These are phyloP conservation scores for Eilema sororculum DNA, from an alignment of 2,888 invertebrate genomes.

Conservation along the genomic window DNA sequence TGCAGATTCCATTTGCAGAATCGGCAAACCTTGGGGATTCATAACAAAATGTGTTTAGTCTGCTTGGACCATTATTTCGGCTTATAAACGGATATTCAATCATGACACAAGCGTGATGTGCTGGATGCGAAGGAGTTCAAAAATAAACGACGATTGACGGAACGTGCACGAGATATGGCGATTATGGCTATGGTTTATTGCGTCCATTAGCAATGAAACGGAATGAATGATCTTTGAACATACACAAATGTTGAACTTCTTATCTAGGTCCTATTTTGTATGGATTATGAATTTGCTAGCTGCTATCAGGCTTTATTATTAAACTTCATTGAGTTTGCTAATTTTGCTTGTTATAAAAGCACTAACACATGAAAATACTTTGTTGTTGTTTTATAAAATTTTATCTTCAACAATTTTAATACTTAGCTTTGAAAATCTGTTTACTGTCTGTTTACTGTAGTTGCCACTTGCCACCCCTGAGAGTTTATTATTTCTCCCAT, in stretches of 20 bases:
- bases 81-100: slow-evolving; percentile 14
- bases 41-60: slow-evolving; percentile 5
- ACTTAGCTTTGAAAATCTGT: neutral
- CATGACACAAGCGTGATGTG: slow-evolving; percentile 44
- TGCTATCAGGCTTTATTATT: too few species aligned
- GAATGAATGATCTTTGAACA: neutral
- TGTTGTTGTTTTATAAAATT: neutral
- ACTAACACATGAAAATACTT: neutral
- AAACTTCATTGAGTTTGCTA: neutral
- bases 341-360: neutral
- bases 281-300: neutral
- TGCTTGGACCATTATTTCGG: slow-evolving; percentile 16
- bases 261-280: neutral
- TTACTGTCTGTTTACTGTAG: neutral
- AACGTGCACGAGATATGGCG: slow-evolving; percentile 69
- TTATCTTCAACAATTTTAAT: neutral
- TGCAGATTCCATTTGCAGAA: neutral
- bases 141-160: slow-evolving; percentile 46
- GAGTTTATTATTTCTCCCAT: neutral
- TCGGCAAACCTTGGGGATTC: neutral
- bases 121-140: slow-evolving; percentile 42
- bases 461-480: neutral
- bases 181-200: slow-evolving; percentile 52
- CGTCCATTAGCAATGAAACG: neutral
- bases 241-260: neutral